Base-by-base conservation (phyloP, 2,113 vertebrate genomes). In the Forbesichthys papilliferus region DNA sequence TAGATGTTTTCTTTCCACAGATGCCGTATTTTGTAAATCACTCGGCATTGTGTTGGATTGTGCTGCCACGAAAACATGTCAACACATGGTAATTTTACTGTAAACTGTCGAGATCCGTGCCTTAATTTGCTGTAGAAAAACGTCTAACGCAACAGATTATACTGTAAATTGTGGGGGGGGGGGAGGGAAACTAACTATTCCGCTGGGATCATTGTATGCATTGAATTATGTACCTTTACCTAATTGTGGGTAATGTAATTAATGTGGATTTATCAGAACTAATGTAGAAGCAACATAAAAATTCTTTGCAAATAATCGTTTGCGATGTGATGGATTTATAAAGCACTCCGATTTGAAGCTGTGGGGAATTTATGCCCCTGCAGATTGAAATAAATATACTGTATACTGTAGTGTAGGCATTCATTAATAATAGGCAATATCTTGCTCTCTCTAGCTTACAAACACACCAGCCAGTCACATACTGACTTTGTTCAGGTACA, bases 11-110 rank as follows among this genome's bases (percentile, higher is more conserved):
- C 33, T 42, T n/a, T 61, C 42, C 7, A 12, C 62, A 68, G 53
- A 64, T 27, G 36, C 55, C 48, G 27, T 79, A 73, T 79, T 0
- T 46, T 33, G 69, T 72, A 36, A 64, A 53, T 75, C 42, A 10
- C 16, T 20, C 60, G 57, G 73, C 61, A 62, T 49, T 61, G 74
- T 69, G 47, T 49, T 61, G 52, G 49, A 1, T 69, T 68, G 61
- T 12, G 36, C 42, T 75, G 55, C 60, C 49, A 59, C 33, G 42
- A 77, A 73, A 85, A 80, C 67, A 84, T 87, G 75, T 81, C 84
- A 84, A 53, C 79, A 70, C 76, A 69, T 66, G 53, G 67, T 75
- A 71, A 78, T 42, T 71, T 49, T 3, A 52, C 27, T 63, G 66
- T 77, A 83, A 89, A 85, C 85, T 81, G 75, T 72, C 57, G 54